Evolutionary conservation across 2,888 invertebrate species (phyloP).

Genomic region (Lasioglossum vierecki): DNA sequence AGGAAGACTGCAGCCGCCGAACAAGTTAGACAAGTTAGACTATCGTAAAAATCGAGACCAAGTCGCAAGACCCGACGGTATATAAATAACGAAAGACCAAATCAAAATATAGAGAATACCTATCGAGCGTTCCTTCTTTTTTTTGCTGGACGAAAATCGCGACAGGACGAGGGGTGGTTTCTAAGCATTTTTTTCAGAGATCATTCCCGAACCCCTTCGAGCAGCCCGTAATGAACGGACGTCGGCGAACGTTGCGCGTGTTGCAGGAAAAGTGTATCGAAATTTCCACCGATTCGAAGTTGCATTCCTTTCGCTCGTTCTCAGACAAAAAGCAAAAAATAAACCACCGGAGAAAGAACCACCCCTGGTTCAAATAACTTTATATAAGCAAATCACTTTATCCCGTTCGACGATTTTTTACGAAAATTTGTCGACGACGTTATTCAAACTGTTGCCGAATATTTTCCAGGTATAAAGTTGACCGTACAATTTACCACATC

Average conservation of each 20-base stretch:
- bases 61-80: constrained; percentile 36
- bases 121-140: constrained; percentile 27
- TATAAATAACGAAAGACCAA: constrained; percentile 60
- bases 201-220: constrained; percentile 36
- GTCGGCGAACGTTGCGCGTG: constrained; percentile 30
- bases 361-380: background rate
- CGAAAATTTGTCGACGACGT: background rate
- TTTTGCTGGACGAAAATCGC: constrained; percentile 45
- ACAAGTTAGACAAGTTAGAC: constrained; percentile 11
- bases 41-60: constrained; percentile 49
- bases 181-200: constrained; percentile 39
- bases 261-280: constrained; percentile 30
- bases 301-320: background rate
- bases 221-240: constrained; percentile 31
- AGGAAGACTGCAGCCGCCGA: constrained; percentile 48
- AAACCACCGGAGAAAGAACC: background rate
- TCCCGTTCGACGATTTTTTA: background rate
- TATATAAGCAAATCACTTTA: no score
- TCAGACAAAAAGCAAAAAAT: background rate
- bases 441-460: constrained; percentile 15
- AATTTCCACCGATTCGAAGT: background rate
- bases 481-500: constrained; percentile 5
- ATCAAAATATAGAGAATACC: constrained; percentile 59
- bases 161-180: constrained; percentile 31
- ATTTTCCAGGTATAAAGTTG: constrained; percentile 10